These are phyloP conservation scores for Sebastes trivittatus DNA, from an alignment of 2,797 vertebrate species.

Conservation along the genomic window DNA sequence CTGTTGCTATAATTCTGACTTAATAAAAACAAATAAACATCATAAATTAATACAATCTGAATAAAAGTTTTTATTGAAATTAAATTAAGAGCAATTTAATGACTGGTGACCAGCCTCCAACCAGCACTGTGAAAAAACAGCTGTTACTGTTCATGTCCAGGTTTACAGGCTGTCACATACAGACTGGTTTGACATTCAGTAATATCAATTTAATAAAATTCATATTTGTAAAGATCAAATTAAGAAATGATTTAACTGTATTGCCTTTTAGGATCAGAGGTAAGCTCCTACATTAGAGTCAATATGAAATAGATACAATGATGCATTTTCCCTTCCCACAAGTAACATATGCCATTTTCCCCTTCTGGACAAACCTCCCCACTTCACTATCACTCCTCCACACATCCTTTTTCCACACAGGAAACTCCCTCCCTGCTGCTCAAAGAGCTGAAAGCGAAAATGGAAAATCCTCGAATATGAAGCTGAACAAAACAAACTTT, in stretches of 20 bases:
- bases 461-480: neutral
- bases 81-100: too few species aligned
- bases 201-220: too few species aligned
- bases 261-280: neutral
- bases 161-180: too few species aligned
- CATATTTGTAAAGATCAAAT: neutral
- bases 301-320: neutral
- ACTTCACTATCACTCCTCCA: neutral
- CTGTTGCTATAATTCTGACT: neutral
- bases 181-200: too few species aligned
- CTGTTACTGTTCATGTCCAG: too few species aligned
- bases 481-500: neutral
- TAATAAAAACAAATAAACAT: neutral
- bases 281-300: neutral
- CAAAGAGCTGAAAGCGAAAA: slow-evolving; percentile 9
- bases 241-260: neutral
- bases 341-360: neutral
- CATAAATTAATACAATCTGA: neutral
- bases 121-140: too few species aligned
- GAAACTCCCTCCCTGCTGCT: slow-evolving; percentile 19
- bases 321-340: neutral
- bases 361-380: neutral
- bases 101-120: too few species aligned
- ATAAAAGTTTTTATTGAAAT: neutral
- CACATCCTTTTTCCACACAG: slow-evolving; percentile 42